Conservation (phyloP, 2,888 invertebrate genomes). For the Melanophora roralis region DNA sequence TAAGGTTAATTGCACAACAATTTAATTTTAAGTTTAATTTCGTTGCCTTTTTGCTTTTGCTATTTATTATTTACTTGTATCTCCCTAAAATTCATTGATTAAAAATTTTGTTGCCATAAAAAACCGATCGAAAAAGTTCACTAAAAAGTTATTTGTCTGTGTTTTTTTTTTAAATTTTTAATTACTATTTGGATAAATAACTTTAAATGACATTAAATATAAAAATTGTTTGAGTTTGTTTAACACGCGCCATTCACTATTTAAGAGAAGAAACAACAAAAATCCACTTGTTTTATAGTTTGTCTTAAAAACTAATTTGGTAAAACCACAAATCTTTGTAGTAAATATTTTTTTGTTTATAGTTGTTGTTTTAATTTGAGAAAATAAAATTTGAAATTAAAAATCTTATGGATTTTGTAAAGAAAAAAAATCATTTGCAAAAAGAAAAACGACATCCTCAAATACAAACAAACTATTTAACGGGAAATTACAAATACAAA, state of each 20-base stretch:
- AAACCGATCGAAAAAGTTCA: constrained; percentile 30
- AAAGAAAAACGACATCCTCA: neutral
- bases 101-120: neutral
- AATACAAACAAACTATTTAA: neutral
- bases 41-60: neutral
- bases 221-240: constrained; percentile 17
- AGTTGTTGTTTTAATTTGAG: neutral
- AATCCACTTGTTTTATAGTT: neutral
- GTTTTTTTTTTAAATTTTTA: neutral
- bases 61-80: neutral
- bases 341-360: neutral
- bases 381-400: neutral
- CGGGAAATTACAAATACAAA: neutral
- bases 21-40: neutral
- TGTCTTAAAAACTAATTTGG: constrained; percentile 14
- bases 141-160: neutral
- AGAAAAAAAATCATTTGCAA: constrained; percentile 11
- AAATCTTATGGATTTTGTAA: constrained; percentile 5
- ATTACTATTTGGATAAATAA: constrained; percentile 32
- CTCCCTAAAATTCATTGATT: constrained; percentile 9
- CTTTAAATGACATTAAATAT: constrained; percentile 56
- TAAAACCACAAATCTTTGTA: constrained; percentile 19
- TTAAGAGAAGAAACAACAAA: constrained; percentile 7
- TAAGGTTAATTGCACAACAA: neutral
- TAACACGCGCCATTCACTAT: constrained; percentile 48